Conservation (phyloP, 1,140 invertebrate genomes). For the Drosophila paulistorum region DNA sequence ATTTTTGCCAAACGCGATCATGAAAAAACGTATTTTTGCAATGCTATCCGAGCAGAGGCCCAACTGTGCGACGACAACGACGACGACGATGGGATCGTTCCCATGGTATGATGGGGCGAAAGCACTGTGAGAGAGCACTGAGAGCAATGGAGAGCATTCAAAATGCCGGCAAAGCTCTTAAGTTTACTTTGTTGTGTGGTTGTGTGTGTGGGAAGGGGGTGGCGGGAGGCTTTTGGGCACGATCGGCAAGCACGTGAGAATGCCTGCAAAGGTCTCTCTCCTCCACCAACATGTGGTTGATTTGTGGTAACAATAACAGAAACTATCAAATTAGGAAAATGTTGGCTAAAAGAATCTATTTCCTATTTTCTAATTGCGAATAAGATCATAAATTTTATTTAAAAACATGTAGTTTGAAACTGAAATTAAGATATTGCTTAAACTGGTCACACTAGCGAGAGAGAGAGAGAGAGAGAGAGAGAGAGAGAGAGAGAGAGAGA, state of each 20-base stretch:
- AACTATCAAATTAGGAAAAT: neutral
- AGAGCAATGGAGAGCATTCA: neutral
- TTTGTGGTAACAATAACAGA: too few relatives aligned
- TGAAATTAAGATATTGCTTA: neutral
- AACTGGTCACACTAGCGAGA: neutral
- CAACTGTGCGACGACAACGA: neutral
- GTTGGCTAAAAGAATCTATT: neutral
- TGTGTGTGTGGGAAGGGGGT: neutral
- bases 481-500: neutral
- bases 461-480: neutral
- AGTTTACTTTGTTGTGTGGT: neutral
- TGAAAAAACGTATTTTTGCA: too few relatives aligned
- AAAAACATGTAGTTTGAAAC: neutral
- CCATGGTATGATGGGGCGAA: neutral
- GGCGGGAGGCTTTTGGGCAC: neutral
- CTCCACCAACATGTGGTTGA: neutral
- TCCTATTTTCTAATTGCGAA: neutral
- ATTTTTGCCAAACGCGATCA: too few relatives aligned
- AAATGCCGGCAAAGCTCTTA: slow-evolving; percentile 9
- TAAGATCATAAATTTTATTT: neutral
- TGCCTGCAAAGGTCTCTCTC: too few relatives aligned
- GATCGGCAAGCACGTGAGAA: slow-evolving; percentile 4
- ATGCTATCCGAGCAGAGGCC: too few relatives aligned
- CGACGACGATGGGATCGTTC: neutral
- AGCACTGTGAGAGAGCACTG: slow-evolving; percentile 2